Evolutionary conservation across 1,140 invertebrate genomes (phyloP).

Genomic region (Ditylenchus dipsaci): DNA sequence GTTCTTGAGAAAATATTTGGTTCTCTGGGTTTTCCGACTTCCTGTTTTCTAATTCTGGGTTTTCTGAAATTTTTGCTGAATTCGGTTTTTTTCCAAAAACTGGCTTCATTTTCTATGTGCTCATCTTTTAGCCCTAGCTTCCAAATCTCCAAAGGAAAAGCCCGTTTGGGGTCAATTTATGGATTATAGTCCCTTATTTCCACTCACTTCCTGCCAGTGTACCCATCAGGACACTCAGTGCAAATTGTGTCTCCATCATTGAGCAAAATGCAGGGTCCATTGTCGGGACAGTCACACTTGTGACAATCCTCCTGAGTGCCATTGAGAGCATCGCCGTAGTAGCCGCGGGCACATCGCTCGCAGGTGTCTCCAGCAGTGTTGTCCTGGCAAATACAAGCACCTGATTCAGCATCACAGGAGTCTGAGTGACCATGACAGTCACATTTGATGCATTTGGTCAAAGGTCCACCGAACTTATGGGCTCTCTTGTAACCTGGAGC

Average conservation of each 20-base stretch:
- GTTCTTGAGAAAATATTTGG: too few species aligned
- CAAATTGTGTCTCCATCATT: constrained; percentile 79
- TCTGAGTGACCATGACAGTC: constrained; percentile 91
- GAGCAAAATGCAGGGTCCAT: constrained; percentile 79
- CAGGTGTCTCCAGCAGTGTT: constrained; percentile 92
- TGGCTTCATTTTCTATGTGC: too few species aligned
- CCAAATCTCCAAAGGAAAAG: too few species aligned
- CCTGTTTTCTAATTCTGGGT: too few species aligned
- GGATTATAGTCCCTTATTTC: too few species aligned
- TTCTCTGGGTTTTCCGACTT: too few species aligned
- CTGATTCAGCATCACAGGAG: constrained; percentile 84
- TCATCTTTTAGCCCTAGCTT: too few species aligned
- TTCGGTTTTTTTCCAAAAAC: too few species aligned
- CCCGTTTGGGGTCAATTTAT: too few species aligned
- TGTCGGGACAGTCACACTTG: constrained; percentile 82
- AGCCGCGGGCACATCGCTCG: constrained; percentile 84
- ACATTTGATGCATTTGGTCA: constrained; percentile 86
- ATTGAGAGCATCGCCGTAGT: constrained; percentile 85
- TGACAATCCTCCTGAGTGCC: constrained; percentile 84
- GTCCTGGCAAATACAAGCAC: constrained; percentile 66
- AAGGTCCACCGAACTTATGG: constrained; percentile 80
- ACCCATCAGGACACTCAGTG: constrained; percentile 71
- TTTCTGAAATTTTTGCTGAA: too few species aligned
- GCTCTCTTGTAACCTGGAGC: constrained; percentile 84
- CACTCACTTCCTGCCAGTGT: constrained; percentile 22